Conservation (phyloP, 2,888 invertebrate species). For the Lycia hirtaria region DNA sequence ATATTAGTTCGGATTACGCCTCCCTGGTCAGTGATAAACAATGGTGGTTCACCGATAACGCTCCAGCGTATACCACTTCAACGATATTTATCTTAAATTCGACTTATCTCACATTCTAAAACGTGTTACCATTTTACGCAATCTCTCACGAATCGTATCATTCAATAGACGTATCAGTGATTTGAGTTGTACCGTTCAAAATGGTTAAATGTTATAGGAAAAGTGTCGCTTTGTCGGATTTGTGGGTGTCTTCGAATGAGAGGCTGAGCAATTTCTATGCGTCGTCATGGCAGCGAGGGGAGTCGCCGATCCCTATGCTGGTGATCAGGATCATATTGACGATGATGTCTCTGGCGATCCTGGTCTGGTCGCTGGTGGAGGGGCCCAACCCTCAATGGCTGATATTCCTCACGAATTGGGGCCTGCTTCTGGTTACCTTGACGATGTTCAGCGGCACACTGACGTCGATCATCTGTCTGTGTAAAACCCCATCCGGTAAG, state of each 20-base stretch:
- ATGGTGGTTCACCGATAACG: slow-evolving; percentile 56
- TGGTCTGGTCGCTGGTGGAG: slow-evolving; percentile 64
- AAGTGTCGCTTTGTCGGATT: slow-evolving; percentile 58
- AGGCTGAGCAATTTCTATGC: slow-evolving; percentile 72
- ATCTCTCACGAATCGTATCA: slow-evolving; percentile 6
- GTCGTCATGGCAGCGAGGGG: slow-evolving; percentile 78
- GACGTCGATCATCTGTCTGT: slow-evolving; percentile 58
- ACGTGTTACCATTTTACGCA: slow-evolving; percentile 5
- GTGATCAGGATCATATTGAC: slow-evolving; percentile 61
- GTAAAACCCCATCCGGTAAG: slow-evolving; percentile 60
- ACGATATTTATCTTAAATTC: slow-evolving; percentile 45
- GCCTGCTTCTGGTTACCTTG: slow-evolving; percentile 59
- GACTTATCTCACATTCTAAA: slow-evolving; percentile 34
- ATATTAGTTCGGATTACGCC: slow-evolving; percentile 32
- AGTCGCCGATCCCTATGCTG: slow-evolving; percentile 69
- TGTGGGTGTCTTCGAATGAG: slow-evolving; percentile 73
- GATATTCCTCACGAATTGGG: slow-evolving; percentile 79
- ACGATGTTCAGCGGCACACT: slow-evolving; percentile 60
- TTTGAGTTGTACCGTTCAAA: slow-evolving; percentile 44
- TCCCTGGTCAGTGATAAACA: slow-evolving; percentile 48
- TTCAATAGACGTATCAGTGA: slow-evolving; percentile 35
- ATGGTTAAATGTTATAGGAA: slow-evolving; percentile 78
- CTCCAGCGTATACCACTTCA: slow-evolving; percentile 45
- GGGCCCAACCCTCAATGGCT: slow-evolving; percentile 60
- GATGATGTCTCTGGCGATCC: slow-evolving; percentile 55